Base-by-base conservation (phyloP, 2,113 vertebrate species). In the Proteles cristata region DNA sequence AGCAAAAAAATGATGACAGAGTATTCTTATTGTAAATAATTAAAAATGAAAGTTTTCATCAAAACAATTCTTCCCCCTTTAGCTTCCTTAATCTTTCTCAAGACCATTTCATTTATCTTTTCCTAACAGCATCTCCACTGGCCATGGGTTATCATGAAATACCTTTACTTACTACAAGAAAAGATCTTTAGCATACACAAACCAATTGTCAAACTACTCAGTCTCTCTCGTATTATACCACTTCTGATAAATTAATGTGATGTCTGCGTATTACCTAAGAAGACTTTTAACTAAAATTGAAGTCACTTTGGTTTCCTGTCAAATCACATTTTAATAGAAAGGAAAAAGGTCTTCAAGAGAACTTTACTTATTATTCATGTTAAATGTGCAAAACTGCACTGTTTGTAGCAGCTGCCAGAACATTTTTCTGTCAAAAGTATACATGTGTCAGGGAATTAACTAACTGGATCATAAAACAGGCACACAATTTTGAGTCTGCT, bases 41-140 rank as follows among this genome's bases (percentile, higher is more conserved):
- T 84, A 93, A 94, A 33, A 93, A 88, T n/a, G 88, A 94, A 71
- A 69, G 55, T 55, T 91, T 85, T 90, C 68, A 89, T 81, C 88
- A 83, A 89, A 97, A 58, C 65, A 45, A 23, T 65, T 97, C 50
- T 86, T 63, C 53, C 25, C 61, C 31, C 9, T 95, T 96, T 66
- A 95, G 95, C 15, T 91, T 93, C 11, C 88, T 39, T 86, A 63
- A 68, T 65, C 43, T 96, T 94, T 92, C 65, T 83, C 45, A 90
- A 94, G 9, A 74, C 14, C 45, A 94, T 19, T 84, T 7, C 61
- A 66, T 45, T 31, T 45, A 69, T 77, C 35, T 93, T 69, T 76
- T 43, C 15, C 80, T 45, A 19, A 96, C 1, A 91, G 7, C 33
- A 48, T 86, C 35, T 88, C 43, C 61, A 43, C 91, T 93, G 87